Conservation (phyloP, 2,113 vertebrate genomes). For the Tursiops truncatus region DNA sequence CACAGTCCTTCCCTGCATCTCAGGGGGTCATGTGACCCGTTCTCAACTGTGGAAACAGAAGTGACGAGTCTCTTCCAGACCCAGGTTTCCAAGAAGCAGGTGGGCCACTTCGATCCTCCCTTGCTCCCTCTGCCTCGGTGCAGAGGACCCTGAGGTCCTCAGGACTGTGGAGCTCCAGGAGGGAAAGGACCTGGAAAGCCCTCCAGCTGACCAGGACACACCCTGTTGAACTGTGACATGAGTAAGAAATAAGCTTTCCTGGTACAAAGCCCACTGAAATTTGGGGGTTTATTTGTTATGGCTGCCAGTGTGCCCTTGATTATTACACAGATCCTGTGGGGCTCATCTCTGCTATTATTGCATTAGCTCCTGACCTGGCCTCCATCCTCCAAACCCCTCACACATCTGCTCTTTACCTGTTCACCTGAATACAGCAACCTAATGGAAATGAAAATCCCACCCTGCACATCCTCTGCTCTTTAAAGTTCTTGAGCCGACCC, state of each 20-base stretch:
- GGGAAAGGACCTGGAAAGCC: background rate
- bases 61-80: background rate
- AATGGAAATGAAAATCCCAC: background rate
- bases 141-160: background rate
- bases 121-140: background rate
- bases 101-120: background rate
- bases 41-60: background rate
- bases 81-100: background rate
- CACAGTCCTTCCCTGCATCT: background rate
- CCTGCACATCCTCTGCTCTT: background rate
- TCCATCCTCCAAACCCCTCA: background rate
- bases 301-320: background rate
- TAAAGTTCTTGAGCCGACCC: background rate
- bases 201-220: background rate
- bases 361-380: background rate
- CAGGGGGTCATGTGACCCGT: background rate
- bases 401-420: background rate
- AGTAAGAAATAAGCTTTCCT: background rate
- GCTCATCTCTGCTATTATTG: background rate
- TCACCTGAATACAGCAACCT: background rate
- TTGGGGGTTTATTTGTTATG: background rate
- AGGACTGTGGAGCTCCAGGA: background rate
- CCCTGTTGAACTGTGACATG: background rate
- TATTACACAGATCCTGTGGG: background rate
- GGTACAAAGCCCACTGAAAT: background rate